Percentiles rank a stretch among this genome's conserved stretches.
Evolutionary conservation across 2,797 vertebrate genomes (phyloP).

Genomic region (Tapera naevia): DNA sequence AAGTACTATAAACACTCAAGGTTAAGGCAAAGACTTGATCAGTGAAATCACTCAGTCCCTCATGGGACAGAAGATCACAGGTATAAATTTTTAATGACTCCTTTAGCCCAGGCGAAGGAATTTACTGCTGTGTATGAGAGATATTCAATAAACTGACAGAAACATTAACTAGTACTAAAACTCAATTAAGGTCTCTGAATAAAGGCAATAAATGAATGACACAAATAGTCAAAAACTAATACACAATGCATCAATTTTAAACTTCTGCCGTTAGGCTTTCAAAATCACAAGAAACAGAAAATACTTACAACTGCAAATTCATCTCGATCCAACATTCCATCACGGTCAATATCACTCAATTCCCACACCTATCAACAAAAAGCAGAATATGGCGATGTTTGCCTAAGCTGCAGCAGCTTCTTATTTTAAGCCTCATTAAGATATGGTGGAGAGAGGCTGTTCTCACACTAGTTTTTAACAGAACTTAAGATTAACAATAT

Average conservation of each 20-base stretch:
- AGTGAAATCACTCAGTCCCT: not conserved
- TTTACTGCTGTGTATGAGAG: not conserved
- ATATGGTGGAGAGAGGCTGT: too few species aligned
- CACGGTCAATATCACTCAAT: conserved; percentile 94
- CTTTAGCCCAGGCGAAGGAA: not conserved
- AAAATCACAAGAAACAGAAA: not conserved
- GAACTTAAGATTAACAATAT: not conserved
- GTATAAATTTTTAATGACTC: not conserved
- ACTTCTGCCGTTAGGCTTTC: not conserved
- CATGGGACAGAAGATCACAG: not conserved
- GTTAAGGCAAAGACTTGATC: not conserved
- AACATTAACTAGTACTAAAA: not conserved
- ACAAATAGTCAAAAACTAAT: not conserved
- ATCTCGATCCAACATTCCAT: conserved; percentile 96
- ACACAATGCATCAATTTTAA: not conserved
- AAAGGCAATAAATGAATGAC: not conserved
- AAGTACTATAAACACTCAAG: not conserved
- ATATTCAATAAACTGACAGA: not conserved
- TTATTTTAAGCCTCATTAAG: not conserved
- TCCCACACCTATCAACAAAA: conserved; percentile 90
- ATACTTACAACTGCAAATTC: conserved; percentile 95
- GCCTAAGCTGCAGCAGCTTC: not conserved
- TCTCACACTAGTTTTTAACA: too few species aligned
- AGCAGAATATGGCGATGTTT: not conserved
- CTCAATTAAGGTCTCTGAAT: not conserved